Conservation (phyloP, 2,888 invertebrate genomes). For the Epistrophe eligans region DNA sequence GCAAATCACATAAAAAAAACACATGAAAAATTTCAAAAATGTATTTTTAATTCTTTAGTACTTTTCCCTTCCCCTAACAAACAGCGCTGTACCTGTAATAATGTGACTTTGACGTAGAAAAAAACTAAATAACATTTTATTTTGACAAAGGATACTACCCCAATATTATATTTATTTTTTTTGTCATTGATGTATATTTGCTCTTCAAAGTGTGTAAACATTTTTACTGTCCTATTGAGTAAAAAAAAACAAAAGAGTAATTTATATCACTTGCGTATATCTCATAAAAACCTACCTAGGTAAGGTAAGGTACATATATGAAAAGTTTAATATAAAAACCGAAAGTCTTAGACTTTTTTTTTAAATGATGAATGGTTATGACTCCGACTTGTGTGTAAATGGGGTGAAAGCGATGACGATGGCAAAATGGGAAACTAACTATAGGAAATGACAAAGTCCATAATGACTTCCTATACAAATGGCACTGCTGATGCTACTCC, state of each 20-base stretch:
- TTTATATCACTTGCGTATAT: constrained; percentile 16
- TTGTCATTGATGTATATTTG: too few species aligned
- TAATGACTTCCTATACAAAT: constrained; percentile 43
- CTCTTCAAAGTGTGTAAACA: constrained; percentile 24
- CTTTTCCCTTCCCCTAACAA: too few species aligned
- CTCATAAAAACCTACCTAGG: too few species aligned
- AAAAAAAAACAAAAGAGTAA: not conserved
- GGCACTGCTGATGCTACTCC: constrained; percentile 11
- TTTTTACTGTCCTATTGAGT: not conserved
- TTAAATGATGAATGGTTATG: constrained; percentile 43
- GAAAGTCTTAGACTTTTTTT: constrained; percentile 50
- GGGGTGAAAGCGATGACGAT: not conserved
- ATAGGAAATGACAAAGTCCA: constrained; percentile 56
- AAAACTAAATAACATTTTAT: too few species aligned
- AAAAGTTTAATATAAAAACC: constrained; percentile 35
- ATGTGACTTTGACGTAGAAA: too few species aligned
- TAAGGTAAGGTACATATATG: too few species aligned
- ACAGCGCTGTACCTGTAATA: too few species aligned
- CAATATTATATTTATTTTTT: too few species aligned
- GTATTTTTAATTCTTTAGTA: too few species aligned
- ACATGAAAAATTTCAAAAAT: too few species aligned
- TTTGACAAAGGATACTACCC: too few species aligned
- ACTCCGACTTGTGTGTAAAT: constrained; percentile 16
- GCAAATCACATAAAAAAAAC: too few species aligned
- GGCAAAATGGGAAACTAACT: constrained; percentile 13